A percentile compares a stretch with the other conserved stretches of the same genome.
These are phyloP conservation scores for Chaenodraco wilsoni DNA, from an alignment of 2,797 vertebrate species.

Conservation along the genomic window DNA sequence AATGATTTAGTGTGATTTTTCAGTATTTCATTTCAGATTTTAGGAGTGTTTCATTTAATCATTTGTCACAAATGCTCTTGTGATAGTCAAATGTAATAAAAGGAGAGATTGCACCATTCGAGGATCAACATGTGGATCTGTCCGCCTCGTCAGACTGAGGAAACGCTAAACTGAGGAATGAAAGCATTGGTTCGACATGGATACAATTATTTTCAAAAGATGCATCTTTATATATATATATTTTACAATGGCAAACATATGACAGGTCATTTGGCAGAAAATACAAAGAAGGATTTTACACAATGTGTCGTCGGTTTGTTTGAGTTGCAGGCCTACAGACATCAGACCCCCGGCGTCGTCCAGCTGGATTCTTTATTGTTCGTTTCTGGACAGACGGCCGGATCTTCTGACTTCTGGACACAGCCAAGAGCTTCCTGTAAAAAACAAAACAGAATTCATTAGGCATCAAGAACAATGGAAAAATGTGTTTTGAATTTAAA, in stretches of 20 bases:
- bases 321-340: not conserved
- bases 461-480: not conserved
- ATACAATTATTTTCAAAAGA: not conserved
- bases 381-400: slow-evolving; percentile 12
- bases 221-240: slow-evolving; percentile 25
- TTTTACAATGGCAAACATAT: slow-evolving; percentile 33
- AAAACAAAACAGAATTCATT: not conserved
- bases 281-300: not conserved
- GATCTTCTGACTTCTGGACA: slow-evolving; percentile 47
- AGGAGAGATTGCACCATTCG: slow-evolving; percentile 80
- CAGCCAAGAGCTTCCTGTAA: slow-evolving; percentile 44
- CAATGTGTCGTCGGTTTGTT: not conserved
- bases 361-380: slow-evolving; percentile 41
- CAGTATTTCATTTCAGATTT: slow-evolving; percentile 80
- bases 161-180: slow-evolving; percentile 3
- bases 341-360: slow-evolving; percentile 28
- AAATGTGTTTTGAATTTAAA: too few species aligned
- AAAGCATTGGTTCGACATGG: not conserved
- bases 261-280: slow-evolving; percentile 33
- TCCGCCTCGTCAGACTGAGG: slow-evolving; percentile 15
- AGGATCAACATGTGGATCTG: slow-evolving; percentile 69
- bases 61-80: slow-evolving; percentile 84
- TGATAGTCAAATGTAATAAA: slow-evolving; percentile 86
- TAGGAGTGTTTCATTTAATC: slow-evolving; percentile 83
- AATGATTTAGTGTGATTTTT: slow-evolving; percentile 88